phyloP scores from a whole-genome alignment of 1,140 invertebrate species.

The Formica exsecta region DNA sequence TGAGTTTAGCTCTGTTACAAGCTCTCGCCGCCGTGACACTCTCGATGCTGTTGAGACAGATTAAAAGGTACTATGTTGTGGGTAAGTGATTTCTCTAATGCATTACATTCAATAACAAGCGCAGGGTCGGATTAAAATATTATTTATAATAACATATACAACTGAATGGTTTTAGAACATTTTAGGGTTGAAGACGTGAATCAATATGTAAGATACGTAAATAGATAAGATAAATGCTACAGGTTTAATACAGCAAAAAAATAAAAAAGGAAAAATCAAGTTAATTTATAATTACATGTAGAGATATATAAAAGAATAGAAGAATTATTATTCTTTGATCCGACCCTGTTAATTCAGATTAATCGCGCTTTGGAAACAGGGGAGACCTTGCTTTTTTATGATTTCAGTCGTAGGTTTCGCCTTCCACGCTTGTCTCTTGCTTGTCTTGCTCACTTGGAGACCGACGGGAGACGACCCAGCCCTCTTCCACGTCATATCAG shows the following conservation, averaged over 20 bases:
- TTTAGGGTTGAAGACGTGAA: neutral
- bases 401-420: slow-evolving; percentile 89
- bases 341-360: neutral
- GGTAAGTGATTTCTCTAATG: slow-evolving; percentile 83
- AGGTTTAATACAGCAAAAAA: neutral
- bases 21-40: slow-evolving; percentile 90
- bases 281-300: neutral
- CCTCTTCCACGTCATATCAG: slow-evolving; percentile 90
- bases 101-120: neutral
- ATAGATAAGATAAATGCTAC: neutral
- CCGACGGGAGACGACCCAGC: slow-evolving; percentile 89
- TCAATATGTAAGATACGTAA: neutral
- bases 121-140: neutral
- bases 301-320: neutral
- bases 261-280: neutral
- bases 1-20: slow-evolving; percentile 89
- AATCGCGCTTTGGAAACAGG: neutral
- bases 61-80: slow-evolving; percentile 89
- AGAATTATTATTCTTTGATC: too few species aligned
- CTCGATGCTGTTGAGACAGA: slow-evolving; percentile 90
- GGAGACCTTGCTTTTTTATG: neutral
- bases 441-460: slow-evolving; percentile 89
- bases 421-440: slow-evolving; percentile 89
- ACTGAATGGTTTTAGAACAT: neutral
- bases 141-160: neutral